Base-by-base conservation (phyloP, 2,113 vertebrate genomes). In the Xiphias gladius region DNA sequence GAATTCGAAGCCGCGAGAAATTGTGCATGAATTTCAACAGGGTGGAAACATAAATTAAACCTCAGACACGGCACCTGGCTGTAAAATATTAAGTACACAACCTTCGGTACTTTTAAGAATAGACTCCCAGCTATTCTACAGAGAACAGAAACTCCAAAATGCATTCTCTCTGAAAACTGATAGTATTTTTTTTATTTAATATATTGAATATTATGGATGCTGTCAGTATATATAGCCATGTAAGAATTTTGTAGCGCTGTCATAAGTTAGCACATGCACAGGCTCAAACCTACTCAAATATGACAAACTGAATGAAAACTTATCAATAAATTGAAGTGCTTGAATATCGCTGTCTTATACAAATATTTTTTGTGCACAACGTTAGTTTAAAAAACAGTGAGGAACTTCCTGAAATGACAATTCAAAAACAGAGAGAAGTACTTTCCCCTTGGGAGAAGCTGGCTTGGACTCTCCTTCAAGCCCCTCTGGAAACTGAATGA, bases 71-170 rank as follows among this genome's bases (percentile, higher is more conserved):
- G 16, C 26, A n/a, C 17, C 19, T 54, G 26, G 4, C 28, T 71
- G 46, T 69, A 64, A 37, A 64, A 39, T 75, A 64, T 64, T 63
- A 63, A 63, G 28, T 4, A 55, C 14, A 26, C 14, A 57, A 32
- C 17, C 66, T n/a, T n/a, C 6, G 50, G 43, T 13, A 30, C 14
- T 39, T 71, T 71, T 55, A 20, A 52, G 4, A 20, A 58, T 10
- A 32, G 22, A 63, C 32, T 55, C 43, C 43, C 37, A 48, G 43
- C 14, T 63, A 20, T 35, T 26, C n/a, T 7, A 41, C 57, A 39
- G n/a, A 62, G 17, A n/a, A n/a, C n/a, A n/a, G n/a, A 63, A 65
- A 8, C 37, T 41, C 62, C 62, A 41, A 64, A 26, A n/a, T 22
- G 9, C 28, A 50, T 68, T 7, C 17, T 32, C 17, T 68, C 19